Conservation (phyloP, 2,888 invertebrate species). For the Oligia latruncula region DNA sequence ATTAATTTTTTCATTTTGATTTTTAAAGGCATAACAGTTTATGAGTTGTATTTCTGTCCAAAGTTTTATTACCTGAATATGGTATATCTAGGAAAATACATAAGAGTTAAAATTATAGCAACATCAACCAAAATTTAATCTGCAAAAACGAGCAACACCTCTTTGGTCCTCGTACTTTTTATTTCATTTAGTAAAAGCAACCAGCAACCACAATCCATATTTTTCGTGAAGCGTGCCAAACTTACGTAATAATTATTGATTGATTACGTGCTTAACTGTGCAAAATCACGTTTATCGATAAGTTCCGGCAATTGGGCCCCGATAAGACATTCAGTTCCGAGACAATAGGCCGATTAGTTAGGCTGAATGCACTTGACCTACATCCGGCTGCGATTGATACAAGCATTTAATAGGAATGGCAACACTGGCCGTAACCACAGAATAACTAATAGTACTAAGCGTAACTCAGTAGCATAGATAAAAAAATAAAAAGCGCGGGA, state of each 20-base stretch:
- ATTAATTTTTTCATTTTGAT: background rate
- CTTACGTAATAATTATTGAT: slow-evolving; percentile 38
- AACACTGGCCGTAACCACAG: slow-evolving; percentile 19
- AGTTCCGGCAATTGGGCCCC: slow-evolving; percentile 58
- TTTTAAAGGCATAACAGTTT: background rate
- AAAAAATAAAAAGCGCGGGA: slow-evolving; percentile 25
- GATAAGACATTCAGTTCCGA: slow-evolving; percentile 54
- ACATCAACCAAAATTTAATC: background rate
- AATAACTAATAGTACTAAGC: background rate
- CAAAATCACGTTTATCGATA: slow-evolving; percentile 49
- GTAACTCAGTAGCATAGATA: slow-evolving; percentile 25
- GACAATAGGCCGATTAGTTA: slow-evolving; percentile 59
- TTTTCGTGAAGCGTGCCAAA: slow-evolving; percentile 47
- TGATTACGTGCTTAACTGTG: slow-evolving; percentile 37
- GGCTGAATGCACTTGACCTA: slow-evolving; percentile 68
- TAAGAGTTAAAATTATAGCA: too few species aligned
- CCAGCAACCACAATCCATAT: slow-evolving; percentile 9
- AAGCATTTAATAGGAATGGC: slow-evolving; percentile 24
- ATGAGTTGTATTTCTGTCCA: too few species aligned
- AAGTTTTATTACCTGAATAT: background rate
- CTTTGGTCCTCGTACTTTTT: background rate
- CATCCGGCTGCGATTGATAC: slow-evolving; percentile 45
- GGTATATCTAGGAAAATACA: background rate
- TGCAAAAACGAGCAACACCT: background rate
- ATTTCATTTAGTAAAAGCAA: slow-evolving; percentile 16